A percentile compares a stretch with the other conserved stretches of the same genome.
These are phyloP conservation scores for Labeo rohita DNA, from an alignment of 2,113 vertebrate species.

Conservation along the genomic window DNA sequence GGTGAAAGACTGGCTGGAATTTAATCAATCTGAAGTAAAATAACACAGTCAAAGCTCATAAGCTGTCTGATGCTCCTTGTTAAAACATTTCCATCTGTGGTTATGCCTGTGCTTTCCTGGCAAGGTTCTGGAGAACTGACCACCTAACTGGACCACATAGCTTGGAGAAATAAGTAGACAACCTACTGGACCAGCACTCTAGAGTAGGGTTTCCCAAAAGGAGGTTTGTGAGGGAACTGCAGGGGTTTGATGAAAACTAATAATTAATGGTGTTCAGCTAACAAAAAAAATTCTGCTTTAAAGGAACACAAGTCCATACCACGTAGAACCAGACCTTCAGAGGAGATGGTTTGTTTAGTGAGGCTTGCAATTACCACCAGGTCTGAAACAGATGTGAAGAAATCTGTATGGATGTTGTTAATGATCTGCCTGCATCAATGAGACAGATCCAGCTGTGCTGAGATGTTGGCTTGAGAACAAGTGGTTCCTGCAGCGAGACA, in stretches of 20 bases:
- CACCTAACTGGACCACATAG: background rate
- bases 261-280: background rate
- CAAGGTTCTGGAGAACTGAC: background rate
- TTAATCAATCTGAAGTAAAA: conserved; percentile 1
- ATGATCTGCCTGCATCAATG: background rate
- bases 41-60: background rate
- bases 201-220: too few species aligned
- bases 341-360: background rate
- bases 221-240: background rate
- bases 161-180: background rate
- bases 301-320: background rate
- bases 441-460: conserved; percentile 28
- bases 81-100: background rate
- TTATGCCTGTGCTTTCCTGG: background rate
- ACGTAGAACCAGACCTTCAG: background rate
- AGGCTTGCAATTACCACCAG: conserved; percentile 9
- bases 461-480: background rate
- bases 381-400: background rate
- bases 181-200: background rate
- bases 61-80: background rate
- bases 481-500: conserved; percentile 5
- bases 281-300: background rate
- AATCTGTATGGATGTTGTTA: background rate
- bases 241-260: too few species aligned
- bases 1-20: conserved; percentile 18